phyloP scores from a whole-genome alignment of 2,113 vertebrate species.

The Puma concolor region DNA sequence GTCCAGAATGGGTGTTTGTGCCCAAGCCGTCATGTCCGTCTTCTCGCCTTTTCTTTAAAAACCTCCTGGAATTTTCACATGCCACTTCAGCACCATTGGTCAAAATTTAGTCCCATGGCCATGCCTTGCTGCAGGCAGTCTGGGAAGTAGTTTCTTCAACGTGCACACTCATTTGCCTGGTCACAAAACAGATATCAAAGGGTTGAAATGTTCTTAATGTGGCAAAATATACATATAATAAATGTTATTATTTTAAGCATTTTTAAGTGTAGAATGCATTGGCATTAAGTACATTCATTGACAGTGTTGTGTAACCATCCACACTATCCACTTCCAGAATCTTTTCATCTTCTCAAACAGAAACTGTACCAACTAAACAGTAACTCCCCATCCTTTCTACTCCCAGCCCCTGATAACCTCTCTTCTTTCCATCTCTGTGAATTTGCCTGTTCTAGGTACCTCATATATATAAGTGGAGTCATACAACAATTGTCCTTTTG shows the following conservation, averaged over 20 bases:
- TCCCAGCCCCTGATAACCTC: neutral
- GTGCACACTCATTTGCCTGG: neutral
- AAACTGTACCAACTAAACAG: neutral
- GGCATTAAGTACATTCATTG: neutral
- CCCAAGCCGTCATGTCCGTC: neutral
- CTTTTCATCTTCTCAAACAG: constrained; percentile 24
- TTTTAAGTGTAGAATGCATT: neutral
- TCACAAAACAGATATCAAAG: constrained; percentile 19
- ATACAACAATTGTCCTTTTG: neutral
- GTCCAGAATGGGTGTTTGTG: neutral
- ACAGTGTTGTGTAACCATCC: neutral
- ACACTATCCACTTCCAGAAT: neutral
- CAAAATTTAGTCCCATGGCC: neutral
- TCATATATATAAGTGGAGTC: neutral
- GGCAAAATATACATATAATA: neutral
- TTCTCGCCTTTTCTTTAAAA: neutral
- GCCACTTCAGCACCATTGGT: neutral
- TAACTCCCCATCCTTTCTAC: neutral
- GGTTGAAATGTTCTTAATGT: neutral
- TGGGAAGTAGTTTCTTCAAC: neutral
- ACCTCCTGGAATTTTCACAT: neutral
- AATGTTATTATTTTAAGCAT: neutral
- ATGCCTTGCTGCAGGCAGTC: neutral
- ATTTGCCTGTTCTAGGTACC: neutral
- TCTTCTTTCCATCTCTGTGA: neutral